Percentiles rank a stretch among this genome's conserved stretches.
These are phyloP conservation scores for Trichogramma evanescens DNA, from an alignment of 2,888 invertebrate genomes.

Conservation along the genomic window DNA sequence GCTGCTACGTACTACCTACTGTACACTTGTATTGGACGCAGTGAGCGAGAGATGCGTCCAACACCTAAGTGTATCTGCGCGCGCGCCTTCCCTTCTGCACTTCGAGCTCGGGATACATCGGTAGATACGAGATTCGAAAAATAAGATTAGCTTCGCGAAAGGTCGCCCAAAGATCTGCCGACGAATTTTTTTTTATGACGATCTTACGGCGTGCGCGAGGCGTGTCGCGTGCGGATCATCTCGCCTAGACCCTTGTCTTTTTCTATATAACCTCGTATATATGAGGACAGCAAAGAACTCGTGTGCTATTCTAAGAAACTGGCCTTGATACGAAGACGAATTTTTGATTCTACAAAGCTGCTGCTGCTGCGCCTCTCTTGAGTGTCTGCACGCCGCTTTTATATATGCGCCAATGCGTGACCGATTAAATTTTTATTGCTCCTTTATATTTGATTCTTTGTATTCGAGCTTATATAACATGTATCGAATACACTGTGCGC, in stretches of 20 bases:
- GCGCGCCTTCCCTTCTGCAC: not conserved
- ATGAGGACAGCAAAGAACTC: not conserved
- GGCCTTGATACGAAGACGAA: constrained; percentile 11
- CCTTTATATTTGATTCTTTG: constrained; percentile 9
- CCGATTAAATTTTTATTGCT: constrained; percentile 19
- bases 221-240: not conserved
- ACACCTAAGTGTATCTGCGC: not conserved
- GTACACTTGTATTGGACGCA: no score
- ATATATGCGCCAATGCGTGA: constrained; percentile 15
- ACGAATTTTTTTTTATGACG: not conserved
- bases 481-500: no score
- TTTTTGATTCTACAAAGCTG: not conserved
- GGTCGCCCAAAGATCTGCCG: no score
- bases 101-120: no score
- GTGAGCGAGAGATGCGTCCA: no score
- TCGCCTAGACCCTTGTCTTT: no score
- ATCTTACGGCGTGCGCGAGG: not conserved
- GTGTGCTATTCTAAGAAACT: constrained; percentile 4
- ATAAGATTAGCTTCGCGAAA: no score
- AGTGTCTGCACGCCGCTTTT: not conserved
- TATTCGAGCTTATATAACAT: no score
- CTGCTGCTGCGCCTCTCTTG: no score
- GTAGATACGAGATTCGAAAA: no score
- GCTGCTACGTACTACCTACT: no score
- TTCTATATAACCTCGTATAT: no score